Evolutionary conservation across 1,140 invertebrate species (phyloP).

Genomic region (Planococcus citri): DNA sequence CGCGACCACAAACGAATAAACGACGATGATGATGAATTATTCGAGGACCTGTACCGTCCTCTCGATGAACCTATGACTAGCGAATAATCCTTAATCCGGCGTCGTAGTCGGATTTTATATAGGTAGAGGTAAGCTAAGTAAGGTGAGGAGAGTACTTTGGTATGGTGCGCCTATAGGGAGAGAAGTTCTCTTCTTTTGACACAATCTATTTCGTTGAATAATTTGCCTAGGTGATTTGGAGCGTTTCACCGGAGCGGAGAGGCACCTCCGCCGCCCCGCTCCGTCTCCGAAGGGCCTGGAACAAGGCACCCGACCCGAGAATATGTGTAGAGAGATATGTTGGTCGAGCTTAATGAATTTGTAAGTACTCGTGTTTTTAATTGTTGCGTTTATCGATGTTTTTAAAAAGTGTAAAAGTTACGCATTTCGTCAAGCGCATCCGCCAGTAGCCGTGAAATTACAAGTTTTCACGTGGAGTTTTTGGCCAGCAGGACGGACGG

Average conservation of each 20-base stretch:
- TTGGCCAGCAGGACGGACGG: too few relatives aligned
- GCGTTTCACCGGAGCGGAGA: neutral
- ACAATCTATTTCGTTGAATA: slow-evolving; percentile 16
- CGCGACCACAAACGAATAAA: neutral
- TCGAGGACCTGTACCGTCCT: neutral
- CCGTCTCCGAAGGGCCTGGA: too few relatives aligned
- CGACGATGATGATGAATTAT: neutral
- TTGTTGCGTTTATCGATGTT: slow-evolving; percentile 11
- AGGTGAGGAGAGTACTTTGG: too few relatives aligned
- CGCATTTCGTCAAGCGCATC: neutral
- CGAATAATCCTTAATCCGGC: neutral
- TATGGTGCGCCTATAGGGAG: too few relatives aligned
- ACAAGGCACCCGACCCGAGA: too few relatives aligned
- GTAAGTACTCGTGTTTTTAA: slow-evolving; percentile 16
- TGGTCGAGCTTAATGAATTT: slow-evolving; percentile 9
- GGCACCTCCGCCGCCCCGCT: too few relatives aligned
- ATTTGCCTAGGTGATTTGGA: slow-evolving; percentile 10
- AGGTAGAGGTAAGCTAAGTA: neutral
- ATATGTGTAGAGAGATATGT: neutral
- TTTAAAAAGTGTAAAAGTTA: slow-evolving; percentile 1
- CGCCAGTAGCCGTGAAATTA: slow-evolving; percentile 10
- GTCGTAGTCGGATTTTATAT: neutral
- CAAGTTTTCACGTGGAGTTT: neutral
- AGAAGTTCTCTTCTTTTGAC: too few relatives aligned
- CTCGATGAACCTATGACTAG: neutral